Percentiles rank a stretch among this genome's conserved stretches.
Evolutionary conservation across 2,797 vertebrate species (phyloP).

Genomic region (Liasis olivaceus): DNA sequence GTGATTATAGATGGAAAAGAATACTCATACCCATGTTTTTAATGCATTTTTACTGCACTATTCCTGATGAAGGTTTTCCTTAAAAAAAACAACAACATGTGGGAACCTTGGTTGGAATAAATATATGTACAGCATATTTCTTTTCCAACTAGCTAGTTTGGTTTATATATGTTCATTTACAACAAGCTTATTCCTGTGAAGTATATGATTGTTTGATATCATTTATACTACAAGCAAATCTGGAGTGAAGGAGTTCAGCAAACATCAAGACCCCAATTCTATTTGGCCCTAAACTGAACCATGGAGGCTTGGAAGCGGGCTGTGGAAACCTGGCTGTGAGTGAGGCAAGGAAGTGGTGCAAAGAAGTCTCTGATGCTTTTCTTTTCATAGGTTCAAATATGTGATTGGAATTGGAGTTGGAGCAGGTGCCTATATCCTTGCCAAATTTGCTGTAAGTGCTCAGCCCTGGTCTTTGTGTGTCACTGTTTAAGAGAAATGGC

Average conservation of each 20-base stretch:
- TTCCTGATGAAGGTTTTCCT: no score
- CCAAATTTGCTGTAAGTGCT: slow-evolving; percentile 92
- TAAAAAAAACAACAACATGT: no score
- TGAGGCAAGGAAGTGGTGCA: background rate
- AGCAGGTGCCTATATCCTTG: slow-evolving; percentile 92
- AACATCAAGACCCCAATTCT: background rate
- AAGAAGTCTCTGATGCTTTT: background rate
- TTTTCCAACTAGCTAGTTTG: no score
- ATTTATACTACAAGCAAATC: background rate
- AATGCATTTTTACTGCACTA: no score
- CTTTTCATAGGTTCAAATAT: slow-evolving; percentile 86
- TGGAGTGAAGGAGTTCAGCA: background rate
- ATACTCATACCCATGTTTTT: no score
- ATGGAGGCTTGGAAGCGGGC: background rate
- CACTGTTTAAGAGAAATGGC: no score
- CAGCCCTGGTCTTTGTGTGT: background rate
- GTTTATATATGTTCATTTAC: no score
- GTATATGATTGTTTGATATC: background rate
- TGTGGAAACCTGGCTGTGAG: background rate
- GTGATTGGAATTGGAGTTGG: slow-evolving; percentile 96
- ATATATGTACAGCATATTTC: no score
- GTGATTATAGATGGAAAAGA: no score
- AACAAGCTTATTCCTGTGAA: background rate
- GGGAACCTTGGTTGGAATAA: no score
- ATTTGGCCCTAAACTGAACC: background rate